phyloP scores from a whole-genome alignment of 2,113 vertebrate species.

The Burhinus bistriatus region DNA sequence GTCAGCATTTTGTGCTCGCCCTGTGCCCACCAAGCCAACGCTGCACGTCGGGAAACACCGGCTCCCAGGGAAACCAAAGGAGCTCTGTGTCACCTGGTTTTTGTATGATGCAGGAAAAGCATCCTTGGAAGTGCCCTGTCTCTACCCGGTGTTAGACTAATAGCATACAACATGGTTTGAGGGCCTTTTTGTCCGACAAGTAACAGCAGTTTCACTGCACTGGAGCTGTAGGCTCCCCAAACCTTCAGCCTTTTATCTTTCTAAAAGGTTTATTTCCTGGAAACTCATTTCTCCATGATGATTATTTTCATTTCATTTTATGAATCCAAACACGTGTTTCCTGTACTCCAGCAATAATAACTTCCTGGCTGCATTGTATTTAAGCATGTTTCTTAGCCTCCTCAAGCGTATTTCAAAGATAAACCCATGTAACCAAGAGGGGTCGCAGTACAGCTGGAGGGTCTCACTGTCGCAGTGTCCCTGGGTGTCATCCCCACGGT shows the following conservation, averaged over 20 bases:
- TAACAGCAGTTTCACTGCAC: not conserved
- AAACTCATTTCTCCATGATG: not conserved
- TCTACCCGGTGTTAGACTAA: not conserved
- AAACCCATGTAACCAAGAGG: not conserved
- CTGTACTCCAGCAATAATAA: not conserved
- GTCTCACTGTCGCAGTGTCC: not conserved
- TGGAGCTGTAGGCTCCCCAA: not conserved
- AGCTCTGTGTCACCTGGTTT: not conserved
- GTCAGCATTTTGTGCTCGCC: not conserved
- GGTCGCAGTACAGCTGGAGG: rapidly evolving
- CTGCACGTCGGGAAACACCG: rapidly evolving
- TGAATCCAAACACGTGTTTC: not conserved
- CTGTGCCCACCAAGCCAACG: rapidly evolving
- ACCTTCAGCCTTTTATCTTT: not conserved
- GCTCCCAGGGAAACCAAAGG: not conserved
- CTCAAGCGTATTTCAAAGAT: not conserved
- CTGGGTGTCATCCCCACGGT: not conserved
- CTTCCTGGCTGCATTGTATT: not conserved
- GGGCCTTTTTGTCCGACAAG: not conserved
- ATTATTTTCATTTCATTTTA: not conserved
- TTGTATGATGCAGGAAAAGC: not conserved
- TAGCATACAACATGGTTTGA: not conserved
- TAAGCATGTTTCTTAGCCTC: not conserved
- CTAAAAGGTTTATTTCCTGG: not conserved
- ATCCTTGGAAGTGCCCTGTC: not conserved